Conservation (phyloP, 2,113 vertebrate genomes). For the Planiliza haematocheilus region DNA sequence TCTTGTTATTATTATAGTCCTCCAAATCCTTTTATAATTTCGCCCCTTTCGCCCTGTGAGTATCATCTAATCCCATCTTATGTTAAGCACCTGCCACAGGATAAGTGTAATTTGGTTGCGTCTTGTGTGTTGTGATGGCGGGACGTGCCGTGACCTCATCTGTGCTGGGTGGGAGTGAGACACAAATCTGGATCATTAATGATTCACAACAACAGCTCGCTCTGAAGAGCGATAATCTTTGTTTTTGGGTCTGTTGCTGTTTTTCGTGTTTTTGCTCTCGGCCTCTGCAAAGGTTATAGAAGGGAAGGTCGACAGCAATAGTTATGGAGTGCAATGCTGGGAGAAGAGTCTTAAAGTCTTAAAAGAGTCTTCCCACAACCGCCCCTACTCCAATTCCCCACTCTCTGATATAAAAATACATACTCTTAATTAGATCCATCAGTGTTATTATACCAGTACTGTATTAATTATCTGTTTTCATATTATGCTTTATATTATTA, state of each 20-base stretch:
- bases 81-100: conserved; percentile 46
- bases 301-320: conserved; percentile 1
- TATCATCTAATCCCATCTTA: conserved; percentile 55
- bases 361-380: conserved; percentile 49
- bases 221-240: conserved; percentile 62
- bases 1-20: not conserved
- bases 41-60: conserved; percentile 23
- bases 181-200: conserved; percentile 67
- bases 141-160: conserved; percentile 52
- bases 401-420: conserved; percentile 22
- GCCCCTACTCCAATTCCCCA: conserved; percentile 5
- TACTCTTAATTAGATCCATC: too few relatives aligned
- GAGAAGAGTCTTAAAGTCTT: conserved; percentile 57
- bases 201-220: conserved; percentile 63
- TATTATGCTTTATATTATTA: too few relatives aligned
- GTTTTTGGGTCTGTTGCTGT: conserved; percentile 47
- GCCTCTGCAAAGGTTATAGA: not conserved
- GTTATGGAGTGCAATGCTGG: not conserved
- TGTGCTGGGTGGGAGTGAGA: conserved; percentile 58
- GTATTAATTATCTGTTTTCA: too few relatives aligned
- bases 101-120: conserved; percentile 41
- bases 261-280: conserved; percentile 4
- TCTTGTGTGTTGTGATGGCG: conserved; percentile 28
- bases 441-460: too few relatives aligned
- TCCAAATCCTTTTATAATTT: conserved; percentile 32